These are phyloP conservation scores for Hydrophis major DNA, from an alignment of 2,797 vertebrate species.

Conservation along the genomic window DNA sequence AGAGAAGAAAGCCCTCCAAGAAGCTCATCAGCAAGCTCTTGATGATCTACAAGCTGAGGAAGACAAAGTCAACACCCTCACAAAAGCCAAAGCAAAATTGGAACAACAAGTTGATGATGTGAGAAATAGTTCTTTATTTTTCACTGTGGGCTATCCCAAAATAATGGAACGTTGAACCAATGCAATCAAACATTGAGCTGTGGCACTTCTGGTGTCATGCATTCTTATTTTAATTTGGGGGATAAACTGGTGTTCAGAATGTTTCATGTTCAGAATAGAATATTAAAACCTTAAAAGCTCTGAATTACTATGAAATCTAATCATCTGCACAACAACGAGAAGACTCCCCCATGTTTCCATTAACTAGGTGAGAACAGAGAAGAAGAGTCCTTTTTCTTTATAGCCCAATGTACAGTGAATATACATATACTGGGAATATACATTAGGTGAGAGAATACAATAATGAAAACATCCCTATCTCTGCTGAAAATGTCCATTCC, in stretches of 20 bases:
- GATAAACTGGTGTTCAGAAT: background rate
- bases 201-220: background rate
- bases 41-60: conserved; percentile 86
- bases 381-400: background rate
- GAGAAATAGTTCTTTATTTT: conserved; percentile 29
- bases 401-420: background rate
- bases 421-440: background rate
- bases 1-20: conserved; percentile 72
- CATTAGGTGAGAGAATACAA: background rate
- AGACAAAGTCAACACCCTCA: conserved; percentile 79
- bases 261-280: background rate
- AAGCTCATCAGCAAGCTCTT: conserved; percentile 79
- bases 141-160: background rate
- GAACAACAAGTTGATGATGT: conserved; percentile 83
- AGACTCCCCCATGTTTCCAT: background rate
- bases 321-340: background rate
- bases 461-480: background rate
- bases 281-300: background rate
- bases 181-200: background rate
- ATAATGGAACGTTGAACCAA: background rate
- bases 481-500: background rate
- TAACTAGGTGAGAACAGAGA: background rate
- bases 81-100: conserved; percentile 73
- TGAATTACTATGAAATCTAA: background rate
- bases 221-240: background rate